Evolutionary conservation across 2,113 vertebrate genomes (phyloP), one percentile per base, ranked within the genome.

Genomic region (Cynocephalus volans): DNA sequence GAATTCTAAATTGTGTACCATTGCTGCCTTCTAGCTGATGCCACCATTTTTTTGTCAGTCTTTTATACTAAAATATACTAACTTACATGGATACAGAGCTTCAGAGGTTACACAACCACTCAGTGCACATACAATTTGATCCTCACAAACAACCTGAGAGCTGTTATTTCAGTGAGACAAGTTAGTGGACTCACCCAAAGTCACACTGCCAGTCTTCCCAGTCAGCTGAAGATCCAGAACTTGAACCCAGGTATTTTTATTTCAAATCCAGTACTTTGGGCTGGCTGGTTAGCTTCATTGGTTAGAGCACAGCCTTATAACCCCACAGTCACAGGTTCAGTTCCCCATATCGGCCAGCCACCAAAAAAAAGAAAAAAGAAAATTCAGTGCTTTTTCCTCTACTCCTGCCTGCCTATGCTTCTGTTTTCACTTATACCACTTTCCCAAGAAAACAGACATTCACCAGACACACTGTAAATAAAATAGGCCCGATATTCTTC

Each of bases 401-500:
- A 4, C 0, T 56, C 41, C 45, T 91, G 50, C 21, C 62, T 41
- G 24, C 28, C 28, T 36, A 56, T 3, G 3, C 41, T 82, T 86
- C 70, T 64, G 73, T 69, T 92, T 88, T 41, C 28, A 48, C 56
- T 88, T 85, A 52, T 45, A 87, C 45, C 28, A 31, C 52, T 79
- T 91, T 77, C 62, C 48, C 62, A 54, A 65, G 5, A 31, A 92
- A 92, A 92, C n/a, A 77, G 56, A 95, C 26, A 84, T 26, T 95
- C 48, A 89, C 17, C 23, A 93, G 41, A 93, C 7, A 96, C 45
- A 75, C 0, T 73, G 19, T 45, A 92, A n/a, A 7, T 65, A 90
- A 93, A 96, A 88, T 58, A 95, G 67, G n/a, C 36, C 82, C 88
- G 65, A 24, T 41, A 70, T 84, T 85, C 24, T 90, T 80, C 33